Base-by-base conservation (phyloP, 2,797 vertebrate genomes). In the Lagodon rhomboides region DNA sequence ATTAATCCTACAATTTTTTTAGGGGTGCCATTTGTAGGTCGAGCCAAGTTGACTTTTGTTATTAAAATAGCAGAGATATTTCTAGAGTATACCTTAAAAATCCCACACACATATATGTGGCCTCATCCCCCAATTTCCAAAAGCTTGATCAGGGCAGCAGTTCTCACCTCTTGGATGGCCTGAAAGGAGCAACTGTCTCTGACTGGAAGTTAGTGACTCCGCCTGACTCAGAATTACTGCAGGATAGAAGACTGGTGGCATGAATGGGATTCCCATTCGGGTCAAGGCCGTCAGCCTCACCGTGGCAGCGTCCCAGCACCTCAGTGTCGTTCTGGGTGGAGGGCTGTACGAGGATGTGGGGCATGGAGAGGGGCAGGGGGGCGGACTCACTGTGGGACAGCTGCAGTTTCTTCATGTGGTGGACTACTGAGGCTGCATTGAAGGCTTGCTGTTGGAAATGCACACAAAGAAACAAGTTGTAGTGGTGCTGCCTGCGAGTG, bases 351-450 rank as follows among this genome's bases (percentile, higher is more conserved):
- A 76, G 20, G 20, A 92, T 91, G 54, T 49, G 50, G 5, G 94
- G 91, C 25, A 58, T 18, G n/a, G 74, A 68, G 8, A 43, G 41
- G 13, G 81, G 3, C 1, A 79, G 12, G 5, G 72, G 12, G 6
- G 38, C 11, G 13, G 85, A 38, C 27, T 91, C 90, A 2, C 53
- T 69, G 34, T 87, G 88, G 38, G 94, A 94, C 88, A 94, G 86
- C 80, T 97, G 96, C 4, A 97, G 91, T 81, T 97, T 98, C 90
- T 85, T 95, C 96, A 99, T 97, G 90, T 97, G 97, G 72, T 96
- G 93, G 64, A 98, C 94, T 0, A 95, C 95, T 0, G 95, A 87
- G 0, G 97, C 93, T 0, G 95, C 96, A 0, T 97, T 97, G 91
- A 97, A 97, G 88, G 96, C 97, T 96, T 96, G 96, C 98, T 99